Evolutionary conservation across 2,797 vertebrate species (phyloP), one percentile per base, ranked within the genome.

Genomic region (Holocentrus rufus): DNA sequence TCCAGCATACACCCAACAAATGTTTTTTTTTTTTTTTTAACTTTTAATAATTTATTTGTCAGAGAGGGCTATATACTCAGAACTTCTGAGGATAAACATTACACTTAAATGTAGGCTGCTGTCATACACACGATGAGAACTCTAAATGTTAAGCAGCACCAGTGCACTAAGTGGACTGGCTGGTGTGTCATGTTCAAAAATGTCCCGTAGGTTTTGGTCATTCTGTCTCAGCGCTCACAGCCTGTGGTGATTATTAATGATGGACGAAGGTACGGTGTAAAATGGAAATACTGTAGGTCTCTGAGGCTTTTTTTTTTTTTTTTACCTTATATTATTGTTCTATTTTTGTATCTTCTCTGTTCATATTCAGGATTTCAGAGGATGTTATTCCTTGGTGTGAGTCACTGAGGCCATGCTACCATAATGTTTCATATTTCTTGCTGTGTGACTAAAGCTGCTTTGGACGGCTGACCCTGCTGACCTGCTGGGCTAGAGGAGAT

Each of bases 401-500:
- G 58, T 82, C 57, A 57, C 60, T n/a, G 57, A 36, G 56, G 27
- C 17, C 13, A 36, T 22, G 20, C 49, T 71, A 39, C 25, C 36
- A 47, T 46, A 17, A 46, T 2, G 42, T 31, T 36, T 56, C 42
- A 64, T 63, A 74, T 54, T 55, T 49, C 56, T 49, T 20, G 15
- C 72, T 60, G 20, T 72, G 65, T 82, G 65, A 68, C 63, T 68
- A 74, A 78, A 71, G 65, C 78, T 67, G 49, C 44, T 82, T 62
- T 72, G 76, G 72, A 65, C 9, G 49, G 18, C 76, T 70, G 86
- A 80, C 79, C 81, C 76, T 23, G 72, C 66, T 65, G 76, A 83
- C 83, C 81, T 6, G 25, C 81, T 74, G 76, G 9, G 60, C 67
- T 55, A 47, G 34, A 83, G 50, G 66, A 31, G 77, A 82, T 72